Evolutionary conservation across 2,113 vertebrate genomes (phyloP).

Genomic region (Coptodon bakossiorum): DNA sequence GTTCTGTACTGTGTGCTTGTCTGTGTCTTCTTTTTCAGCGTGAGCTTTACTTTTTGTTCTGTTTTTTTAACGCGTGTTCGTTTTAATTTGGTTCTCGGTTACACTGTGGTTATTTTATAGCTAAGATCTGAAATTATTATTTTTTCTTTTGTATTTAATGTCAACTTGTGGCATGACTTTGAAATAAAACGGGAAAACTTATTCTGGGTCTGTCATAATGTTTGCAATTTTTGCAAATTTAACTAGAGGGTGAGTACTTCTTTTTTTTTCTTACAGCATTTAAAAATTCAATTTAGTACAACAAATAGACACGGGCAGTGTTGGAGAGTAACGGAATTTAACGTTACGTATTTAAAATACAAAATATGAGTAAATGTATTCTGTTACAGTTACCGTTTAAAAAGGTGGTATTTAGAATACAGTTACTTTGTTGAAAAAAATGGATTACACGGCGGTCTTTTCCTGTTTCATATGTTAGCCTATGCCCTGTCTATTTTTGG

Average conservation of each 20-base stretch:
- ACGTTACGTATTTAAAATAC: background rate
- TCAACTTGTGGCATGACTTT: conserved; percentile 82
- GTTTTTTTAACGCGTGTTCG: background rate
- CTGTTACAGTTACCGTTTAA: background rate
- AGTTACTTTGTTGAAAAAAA: background rate
- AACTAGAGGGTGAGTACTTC: fast-evolving
- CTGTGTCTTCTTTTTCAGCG: conserved; percentile 33
- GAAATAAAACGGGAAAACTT: conserved; percentile 72
- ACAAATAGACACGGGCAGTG: background rate
- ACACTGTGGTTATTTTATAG: conserved; percentile 78
- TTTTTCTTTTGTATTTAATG: conserved; percentile 78
- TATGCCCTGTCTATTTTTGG: background rate
- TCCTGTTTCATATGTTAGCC: background rate
- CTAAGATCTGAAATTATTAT: conserved; percentile 50
- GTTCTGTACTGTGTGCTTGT: conserved; percentile 58
- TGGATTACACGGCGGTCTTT: background rate
- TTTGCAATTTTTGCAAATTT: background rate
- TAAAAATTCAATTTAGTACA: background rate
- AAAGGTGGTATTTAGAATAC: background rate
- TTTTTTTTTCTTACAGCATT: background rate
- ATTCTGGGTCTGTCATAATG: background rate
- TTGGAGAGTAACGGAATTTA: background rate
- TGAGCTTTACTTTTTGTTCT: conserved; percentile 25
- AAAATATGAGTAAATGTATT: too few relatives aligned
- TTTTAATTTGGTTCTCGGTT: conserved; percentile 59